Base-by-base conservation (phyloP, 2,888 invertebrate genomes). In the Drosophila mimetica region DNA sequence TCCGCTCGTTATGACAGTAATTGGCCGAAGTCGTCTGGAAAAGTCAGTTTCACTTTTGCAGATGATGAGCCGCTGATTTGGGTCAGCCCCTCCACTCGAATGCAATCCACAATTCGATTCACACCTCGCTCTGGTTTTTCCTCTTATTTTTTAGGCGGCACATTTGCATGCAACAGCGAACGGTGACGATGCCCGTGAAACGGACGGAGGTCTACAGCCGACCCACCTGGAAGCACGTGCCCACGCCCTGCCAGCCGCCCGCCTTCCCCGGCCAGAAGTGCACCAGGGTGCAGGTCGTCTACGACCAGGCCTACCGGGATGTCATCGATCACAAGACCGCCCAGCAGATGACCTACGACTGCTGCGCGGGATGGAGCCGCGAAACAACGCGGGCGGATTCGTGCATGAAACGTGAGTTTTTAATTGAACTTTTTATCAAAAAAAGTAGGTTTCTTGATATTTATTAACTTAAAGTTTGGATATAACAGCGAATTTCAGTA, bases 321-420 rank as follows among this genome's bases (percentile, higher is more conserved):
- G 92, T 93, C 53, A 92, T 91, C 74, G 90, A 91, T 59, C 91
- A 91, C 76, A 91, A 92, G 86, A 89, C 91, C 39, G 92, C 92
- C 20, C 92, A 92, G 74, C 92, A 93, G 78, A 90, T 93, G 55
- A 89, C 90, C 54, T 93, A 92, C 77, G 90, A 91, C 25, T 94
- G 94, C 88, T 94, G 94, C 86, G 93, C 93, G 2, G 94, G 94
- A 59, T 94, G 94, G 94, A 92, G 91, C 32, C 93, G 94, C 80
- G 90, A 92, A 44, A 92, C 92, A 37, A 92, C 93, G 64, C 91
- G 92, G 65, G 92, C 93, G 81, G 93, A 93, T 76, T 94, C 93
- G 50, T 95, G 94, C 88, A 93, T 93, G 87, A 94, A 93, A 93
- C 93, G 94, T 94, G 91, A 93, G 93, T 92, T 14, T n/a, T 3